Conservation (phyloP, 2,888 invertebrate genomes). For the Melipona bicolor region DNA sequence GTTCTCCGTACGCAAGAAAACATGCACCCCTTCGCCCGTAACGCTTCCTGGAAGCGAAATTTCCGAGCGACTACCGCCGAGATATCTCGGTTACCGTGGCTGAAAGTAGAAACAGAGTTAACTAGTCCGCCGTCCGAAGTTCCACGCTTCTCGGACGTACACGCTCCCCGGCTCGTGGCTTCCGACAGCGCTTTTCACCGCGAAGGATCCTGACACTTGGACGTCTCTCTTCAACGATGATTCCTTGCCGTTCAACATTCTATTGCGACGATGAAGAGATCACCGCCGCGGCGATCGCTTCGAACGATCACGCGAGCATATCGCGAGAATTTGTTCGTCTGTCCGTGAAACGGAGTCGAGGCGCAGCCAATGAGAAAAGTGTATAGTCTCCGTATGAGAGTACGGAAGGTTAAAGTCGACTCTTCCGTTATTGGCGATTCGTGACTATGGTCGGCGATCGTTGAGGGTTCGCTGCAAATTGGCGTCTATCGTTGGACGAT, state of each 20-base stretch:
- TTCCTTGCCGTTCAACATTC: slow-evolving; percentile 46
- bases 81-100: slow-evolving; percentile 52
- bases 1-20: slow-evolving; percentile 41
- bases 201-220: slow-evolving; percentile 62
- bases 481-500: too few species aligned
- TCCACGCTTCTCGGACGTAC: slow-evolving; percentile 60
- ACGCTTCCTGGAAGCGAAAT: slow-evolving; percentile 51
- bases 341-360: neutral
- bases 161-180: slow-evolving; percentile 60
- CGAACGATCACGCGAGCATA: slow-evolving; percentile 49
- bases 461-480: too few species aligned
- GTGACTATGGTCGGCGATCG: too few species aligned
- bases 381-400: too few species aligned
- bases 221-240: slow-evolving; percentile 61
- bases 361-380: neutral
- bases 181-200: slow-evolving; percentile 67
- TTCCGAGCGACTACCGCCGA: slow-evolving; percentile 46
- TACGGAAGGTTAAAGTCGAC: too few species aligned
- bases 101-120: slow-evolving; percentile 70
- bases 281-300: slow-evolving; percentile 18
- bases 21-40: slow-evolving; percentile 5
- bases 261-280: slow-evolving; percentile 56
- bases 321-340: neutral
- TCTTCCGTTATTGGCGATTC: too few species aligned
- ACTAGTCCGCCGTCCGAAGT: slow-evolving; percentile 67